These are phyloP conservation scores for Drosophila kepulauana DNA, from an alignment of 1,140 invertebrate genomes.

Conservation along the genomic window DNA sequence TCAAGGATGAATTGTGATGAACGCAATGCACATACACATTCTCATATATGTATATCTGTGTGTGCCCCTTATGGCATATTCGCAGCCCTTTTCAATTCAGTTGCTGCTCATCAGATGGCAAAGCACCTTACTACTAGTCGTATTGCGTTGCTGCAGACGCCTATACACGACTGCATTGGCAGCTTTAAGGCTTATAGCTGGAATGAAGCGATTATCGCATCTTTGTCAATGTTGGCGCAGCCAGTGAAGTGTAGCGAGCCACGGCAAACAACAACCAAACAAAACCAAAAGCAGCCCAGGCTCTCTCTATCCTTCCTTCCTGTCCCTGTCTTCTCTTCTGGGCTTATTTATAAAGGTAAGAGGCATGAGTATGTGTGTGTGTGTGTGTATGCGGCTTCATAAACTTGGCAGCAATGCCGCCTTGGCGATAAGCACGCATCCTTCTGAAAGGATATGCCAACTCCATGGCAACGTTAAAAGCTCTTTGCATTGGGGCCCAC, in stretches of 20 bases:
- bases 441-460: constrained; percentile 24
- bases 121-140: not conserved
- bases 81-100: not conserved
- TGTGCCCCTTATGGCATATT: not conserved
- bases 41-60: no score
- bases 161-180: constrained; percentile 39
- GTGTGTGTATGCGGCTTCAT: constrained; percentile 27
- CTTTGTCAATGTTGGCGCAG: constrained; percentile 56
- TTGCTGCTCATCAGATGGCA: constrained; percentile 20
- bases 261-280: constrained; percentile 47
- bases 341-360: constrained; percentile 44
- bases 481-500: constrained; percentile 20
- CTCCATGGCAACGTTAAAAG: constrained; percentile 37
- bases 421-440: constrained; percentile 35
- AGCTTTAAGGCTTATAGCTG: constrained; percentile 49
- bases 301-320: constrained; percentile 2
- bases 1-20: constrained; percentile 36
- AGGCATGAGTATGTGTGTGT: not conserved
- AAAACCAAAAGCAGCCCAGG: constrained; percentile 21
- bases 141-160: not conserved
- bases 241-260: constrained; percentile 47
- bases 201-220: constrained; percentile 57
- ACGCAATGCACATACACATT: not conserved
- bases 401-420: constrained; percentile 39
- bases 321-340: not conserved